phyloP scores from a whole-genome alignment of 2,888 invertebrate species.

The Melanotus villosus region DNA sequence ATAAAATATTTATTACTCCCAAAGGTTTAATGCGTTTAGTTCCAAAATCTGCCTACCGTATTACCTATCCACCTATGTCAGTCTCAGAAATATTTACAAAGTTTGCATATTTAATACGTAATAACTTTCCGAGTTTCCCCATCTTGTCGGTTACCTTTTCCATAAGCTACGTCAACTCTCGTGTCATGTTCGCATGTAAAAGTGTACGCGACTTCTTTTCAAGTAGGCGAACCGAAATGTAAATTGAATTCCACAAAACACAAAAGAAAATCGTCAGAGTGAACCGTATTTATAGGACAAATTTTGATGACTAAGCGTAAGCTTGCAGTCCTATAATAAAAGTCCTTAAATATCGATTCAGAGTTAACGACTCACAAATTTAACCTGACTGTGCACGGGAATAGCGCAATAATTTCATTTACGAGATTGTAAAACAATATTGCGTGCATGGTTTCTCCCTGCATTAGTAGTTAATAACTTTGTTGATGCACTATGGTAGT shows the following conservation, averaged over 20 bases:
- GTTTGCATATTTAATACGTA: constrained; percentile 5
- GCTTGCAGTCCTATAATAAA: neutral
- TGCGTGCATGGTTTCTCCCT: neutral
- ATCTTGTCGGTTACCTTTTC: constrained; percentile 4
- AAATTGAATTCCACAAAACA: constrained; percentile 19
- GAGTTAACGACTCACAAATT: constrained; percentile 8
- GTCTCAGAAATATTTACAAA: constrained; percentile 4
- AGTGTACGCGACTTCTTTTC: constrained; percentile 10
- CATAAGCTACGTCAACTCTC: constrained; percentile 7
- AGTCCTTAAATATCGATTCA: constrained; percentile 2
- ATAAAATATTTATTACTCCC: too few species aligned
- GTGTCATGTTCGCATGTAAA: neutral
- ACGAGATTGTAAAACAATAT: neutral
- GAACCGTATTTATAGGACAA: constrained; percentile 11
- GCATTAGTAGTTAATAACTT: neutral
- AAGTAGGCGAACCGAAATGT: neutral
- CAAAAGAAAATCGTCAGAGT: constrained; percentile 20
- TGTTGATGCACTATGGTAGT: neutral
- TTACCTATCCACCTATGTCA: neutral
- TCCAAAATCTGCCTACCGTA: neutral
- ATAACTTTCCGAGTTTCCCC: neutral
- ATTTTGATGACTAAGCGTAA: constrained; percentile 12
- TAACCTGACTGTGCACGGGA: neutral
- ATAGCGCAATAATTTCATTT: constrained; percentile 6
- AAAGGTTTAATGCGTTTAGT: neutral